Conservation (phyloP, 2,113 vertebrate species). For the Trochalopteron elliotii region DNA sequence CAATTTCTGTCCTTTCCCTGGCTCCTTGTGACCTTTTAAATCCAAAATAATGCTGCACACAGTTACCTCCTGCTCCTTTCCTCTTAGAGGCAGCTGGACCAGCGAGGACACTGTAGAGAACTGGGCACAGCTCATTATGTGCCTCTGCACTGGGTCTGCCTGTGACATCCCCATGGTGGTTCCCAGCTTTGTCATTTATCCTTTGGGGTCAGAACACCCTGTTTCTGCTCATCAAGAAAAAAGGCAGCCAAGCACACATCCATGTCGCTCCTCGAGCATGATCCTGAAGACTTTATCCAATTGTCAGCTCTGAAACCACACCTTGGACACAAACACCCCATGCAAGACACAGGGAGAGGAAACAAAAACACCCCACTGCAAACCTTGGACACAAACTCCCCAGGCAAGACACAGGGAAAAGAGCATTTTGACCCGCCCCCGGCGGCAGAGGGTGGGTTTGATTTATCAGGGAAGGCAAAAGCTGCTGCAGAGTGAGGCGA, state of each 20-base stretch:
- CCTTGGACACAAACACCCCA: not conserved
- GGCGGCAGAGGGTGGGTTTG: not conserved
- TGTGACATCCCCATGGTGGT: not conserved
- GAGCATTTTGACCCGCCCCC: not conserved
- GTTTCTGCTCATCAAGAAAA: not conserved
- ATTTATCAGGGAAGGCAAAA: not conserved
- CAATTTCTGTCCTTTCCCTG: not conserved
- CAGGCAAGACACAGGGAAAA: too few species aligned
- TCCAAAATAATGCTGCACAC: not conserved
- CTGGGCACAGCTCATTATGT: not conserved
- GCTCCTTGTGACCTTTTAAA: not conserved
- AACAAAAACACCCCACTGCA: accelerated
- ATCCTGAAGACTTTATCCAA: not conserved
- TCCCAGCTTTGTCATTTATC: not conserved
- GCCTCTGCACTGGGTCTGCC: not conserved
- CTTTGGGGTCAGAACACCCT: not conserved
- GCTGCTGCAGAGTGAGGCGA: not conserved
- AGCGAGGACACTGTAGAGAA: not conserved
- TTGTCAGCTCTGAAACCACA: not conserved
- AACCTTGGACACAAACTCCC: not conserved
- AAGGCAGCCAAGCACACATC: not conserved
- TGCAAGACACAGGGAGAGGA: accelerated
- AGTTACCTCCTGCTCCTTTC: not conserved
- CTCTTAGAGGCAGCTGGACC: not conserved
- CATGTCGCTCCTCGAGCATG: accelerated